Percentiles rank a stretch among this genome's conserved stretches.
These are phyloP conservation scores for Rosalia funebris DNA, from an alignment of 2,888 invertebrate species.

Conservation along the genomic window DNA sequence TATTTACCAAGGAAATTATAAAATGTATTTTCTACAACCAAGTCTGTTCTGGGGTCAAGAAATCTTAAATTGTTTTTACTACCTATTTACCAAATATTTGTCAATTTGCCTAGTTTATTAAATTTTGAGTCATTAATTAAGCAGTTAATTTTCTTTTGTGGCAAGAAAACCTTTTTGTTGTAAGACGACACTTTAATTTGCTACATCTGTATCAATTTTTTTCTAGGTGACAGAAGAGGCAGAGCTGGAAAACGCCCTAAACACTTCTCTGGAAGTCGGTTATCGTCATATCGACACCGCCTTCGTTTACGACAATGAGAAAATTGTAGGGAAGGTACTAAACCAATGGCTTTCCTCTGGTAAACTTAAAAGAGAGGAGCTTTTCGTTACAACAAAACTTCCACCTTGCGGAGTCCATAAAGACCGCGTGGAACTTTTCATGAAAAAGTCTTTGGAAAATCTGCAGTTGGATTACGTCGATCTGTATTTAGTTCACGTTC, in stretches of 20 bases:
- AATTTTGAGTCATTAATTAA: too few relatives aligned
- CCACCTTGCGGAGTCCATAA: constrained; percentile 66
- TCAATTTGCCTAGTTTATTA: too few relatives aligned
- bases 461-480: constrained; percentile 51
- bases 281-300: constrained; percentile 89
- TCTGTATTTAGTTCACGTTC: constrained; percentile 52
- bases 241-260: constrained; percentile 72
- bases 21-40: too few relatives aligned
- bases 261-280: constrained; percentile 77
- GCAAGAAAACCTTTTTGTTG: too few relatives aligned
- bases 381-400: constrained; percentile 85
- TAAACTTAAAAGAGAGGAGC: constrained; percentile 70
- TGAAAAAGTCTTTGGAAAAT: constrained; percentile 47
- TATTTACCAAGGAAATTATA: too few relatives aligned
- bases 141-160: too few relatives aligned
- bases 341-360: constrained; percentile 76
- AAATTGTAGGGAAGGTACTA: constrained; percentile 77
- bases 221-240: constrained; percentile 73
- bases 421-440: constrained; percentile 46
- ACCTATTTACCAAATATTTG: too few relatives aligned
- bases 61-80: too few relatives aligned
- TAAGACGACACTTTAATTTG: too few relatives aligned
- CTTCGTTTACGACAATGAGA: constrained; percentile 81
- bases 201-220: too few relatives aligned
- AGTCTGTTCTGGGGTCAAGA: too few relatives aligned